Evolutionary conservation across 2,888 invertebrate species (phyloP).

Genomic region (Cryptus viduatorius): DNA sequence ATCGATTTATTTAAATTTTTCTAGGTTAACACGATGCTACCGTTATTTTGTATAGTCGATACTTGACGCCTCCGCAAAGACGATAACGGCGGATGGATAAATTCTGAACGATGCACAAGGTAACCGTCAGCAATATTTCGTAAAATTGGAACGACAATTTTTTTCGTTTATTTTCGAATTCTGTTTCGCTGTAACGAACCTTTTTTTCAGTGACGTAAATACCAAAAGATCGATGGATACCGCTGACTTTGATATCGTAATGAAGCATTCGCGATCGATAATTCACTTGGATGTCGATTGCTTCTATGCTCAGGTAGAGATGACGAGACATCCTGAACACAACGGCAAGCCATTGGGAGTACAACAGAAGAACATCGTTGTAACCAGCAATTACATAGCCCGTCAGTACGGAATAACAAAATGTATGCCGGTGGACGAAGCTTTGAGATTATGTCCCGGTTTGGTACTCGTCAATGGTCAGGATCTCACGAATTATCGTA

Average conservation of each 20-base stretch:
- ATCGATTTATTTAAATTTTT: too few species aligned
- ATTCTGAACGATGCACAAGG: too few species aligned
- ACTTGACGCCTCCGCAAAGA: too few species aligned
- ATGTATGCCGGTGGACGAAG: conserved; percentile 92
- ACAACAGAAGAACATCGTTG: conserved; percentile 93
- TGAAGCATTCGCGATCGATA: conserved; percentile 89
- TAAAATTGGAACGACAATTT: too few species aligned
- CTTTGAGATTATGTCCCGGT: conserved; percentile 90
- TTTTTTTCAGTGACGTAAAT: too few species aligned
- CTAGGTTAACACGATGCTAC: too few species aligned
- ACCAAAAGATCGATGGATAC: conserved; percentile 77
- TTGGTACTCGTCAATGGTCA: conserved; percentile 93
- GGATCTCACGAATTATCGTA: conserved; percentile 92
- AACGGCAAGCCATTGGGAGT: conserved; percentile 91
- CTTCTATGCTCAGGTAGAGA: conserved; percentile 95
- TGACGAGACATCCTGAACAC: conserved; percentile 90
- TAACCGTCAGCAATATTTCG: too few species aligned
- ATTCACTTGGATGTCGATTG: conserved; percentile 94
- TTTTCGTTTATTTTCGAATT: too few species aligned
- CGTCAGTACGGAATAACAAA: conserved; percentile 91
- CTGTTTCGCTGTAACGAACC: too few species aligned
- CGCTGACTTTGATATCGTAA: conserved; percentile 76
- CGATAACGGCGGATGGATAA: too few species aligned
- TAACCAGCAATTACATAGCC: conserved; percentile 94
- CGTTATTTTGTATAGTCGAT: too few species aligned